Conservation (phyloP, 2,113 vertebrate genomes). For the Forbesichthys papilliferus region DNA sequence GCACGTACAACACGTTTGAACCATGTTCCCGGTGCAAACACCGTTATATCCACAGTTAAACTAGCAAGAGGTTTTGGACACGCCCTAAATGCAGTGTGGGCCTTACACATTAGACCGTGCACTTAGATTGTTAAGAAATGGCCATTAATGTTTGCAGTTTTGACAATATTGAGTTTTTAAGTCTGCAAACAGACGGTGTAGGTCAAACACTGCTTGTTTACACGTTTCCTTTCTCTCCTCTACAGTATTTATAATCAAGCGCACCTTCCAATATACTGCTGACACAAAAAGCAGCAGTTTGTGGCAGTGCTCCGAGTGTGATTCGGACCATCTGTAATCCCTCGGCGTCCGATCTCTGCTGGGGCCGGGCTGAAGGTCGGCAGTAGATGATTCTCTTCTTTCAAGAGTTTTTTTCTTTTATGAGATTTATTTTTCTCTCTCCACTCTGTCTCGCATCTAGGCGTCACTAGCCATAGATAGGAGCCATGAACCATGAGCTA, state of each 20-base stretch:
- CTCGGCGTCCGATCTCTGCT: slow-evolving; percentile 40
- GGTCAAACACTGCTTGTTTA: slow-evolving; percentile 9
- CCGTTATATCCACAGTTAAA: too few relatives aligned
- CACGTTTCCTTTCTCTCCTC: slow-evolving; percentile 10
- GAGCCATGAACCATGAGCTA: slow-evolving; percentile 65
- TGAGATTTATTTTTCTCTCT: slow-evolving; percentile 55
- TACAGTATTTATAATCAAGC: slow-evolving; percentile 22
- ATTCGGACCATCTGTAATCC: slow-evolving; percentile 53
- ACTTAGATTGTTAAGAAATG: too few relatives aligned
- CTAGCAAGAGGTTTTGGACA: too few relatives aligned
- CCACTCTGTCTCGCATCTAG: slow-evolving; percentile 24
- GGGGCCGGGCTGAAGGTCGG: slow-evolving; percentile 29
- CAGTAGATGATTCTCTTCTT: slow-evolving; percentile 64
- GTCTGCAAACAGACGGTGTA: too few relatives aligned
- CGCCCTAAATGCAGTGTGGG: too few relatives aligned
- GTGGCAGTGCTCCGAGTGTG: slow-evolving; percentile 36
- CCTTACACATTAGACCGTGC: too few relatives aligned
- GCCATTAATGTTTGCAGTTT: too few relatives aligned
- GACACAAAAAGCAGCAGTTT: slow-evolving; percentile 38
- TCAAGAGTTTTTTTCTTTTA: slow-evolving; percentile 68
- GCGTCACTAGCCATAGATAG: slow-evolving; percentile 54
- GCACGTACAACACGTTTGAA: too few relatives aligned
- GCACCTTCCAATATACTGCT: slow-evolving; percentile 20
- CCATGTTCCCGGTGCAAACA: too few relatives aligned
- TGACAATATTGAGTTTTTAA: too few relatives aligned